Conservation (phyloP, 2,797 vertebrate species). For the Peromyscus melanophrys region DNA sequence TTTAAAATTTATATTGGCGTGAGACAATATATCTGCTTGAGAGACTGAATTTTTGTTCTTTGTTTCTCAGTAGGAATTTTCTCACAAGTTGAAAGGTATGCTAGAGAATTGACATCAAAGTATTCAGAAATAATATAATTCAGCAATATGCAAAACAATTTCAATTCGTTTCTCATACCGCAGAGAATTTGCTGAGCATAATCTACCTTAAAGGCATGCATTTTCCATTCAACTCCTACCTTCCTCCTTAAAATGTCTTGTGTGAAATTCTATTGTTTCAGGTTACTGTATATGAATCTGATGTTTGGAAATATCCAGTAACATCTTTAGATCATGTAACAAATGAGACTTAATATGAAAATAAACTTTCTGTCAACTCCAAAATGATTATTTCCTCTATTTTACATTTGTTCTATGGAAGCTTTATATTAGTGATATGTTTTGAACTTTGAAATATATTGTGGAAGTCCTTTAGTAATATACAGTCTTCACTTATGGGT, state of each 20-base stretch:
- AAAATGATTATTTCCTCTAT: neutral
- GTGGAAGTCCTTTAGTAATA: neutral
- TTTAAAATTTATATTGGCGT: neutral
- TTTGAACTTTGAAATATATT: slow-evolving; percentile 33
- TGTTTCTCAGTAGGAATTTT: neutral
- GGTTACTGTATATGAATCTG: slow-evolving; percentile 22
- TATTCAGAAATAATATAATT: neutral
- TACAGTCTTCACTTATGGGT: neutral
- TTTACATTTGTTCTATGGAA: neutral
- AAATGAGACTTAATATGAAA: neutral
- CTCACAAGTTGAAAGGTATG: neutral
- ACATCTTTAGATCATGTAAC: neutral
- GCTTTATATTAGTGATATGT: neutral
- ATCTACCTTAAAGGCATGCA: neutral
- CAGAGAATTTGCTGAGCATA: neutral
- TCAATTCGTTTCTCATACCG: neutral
- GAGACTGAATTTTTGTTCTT: neutral
- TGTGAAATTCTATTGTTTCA: neutral
- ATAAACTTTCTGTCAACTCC: neutral
- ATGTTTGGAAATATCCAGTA: neutral
- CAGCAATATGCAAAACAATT: neutral
- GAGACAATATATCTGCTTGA: neutral
- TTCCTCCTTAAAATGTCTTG: neutral
- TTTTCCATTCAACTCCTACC: neutral
- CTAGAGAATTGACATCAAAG: neutral